Evolutionary conservation across 2,888 invertebrate genomes (phyloP).

Genomic region (Vanessa cardui): DNA sequence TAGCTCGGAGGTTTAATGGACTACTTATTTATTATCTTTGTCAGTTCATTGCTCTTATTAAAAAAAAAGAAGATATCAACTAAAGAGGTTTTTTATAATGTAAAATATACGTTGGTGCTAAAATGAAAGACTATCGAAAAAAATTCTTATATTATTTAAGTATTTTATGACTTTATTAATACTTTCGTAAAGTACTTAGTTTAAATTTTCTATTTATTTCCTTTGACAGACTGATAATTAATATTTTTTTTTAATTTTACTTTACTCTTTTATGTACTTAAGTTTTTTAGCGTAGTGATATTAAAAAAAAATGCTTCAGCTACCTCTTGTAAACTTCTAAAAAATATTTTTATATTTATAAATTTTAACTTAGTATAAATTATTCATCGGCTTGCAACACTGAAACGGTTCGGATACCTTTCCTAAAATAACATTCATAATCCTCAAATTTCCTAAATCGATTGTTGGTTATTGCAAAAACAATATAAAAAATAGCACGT

Average conservation of each 20-base stretch:
- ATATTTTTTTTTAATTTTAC: constrained; percentile 21
- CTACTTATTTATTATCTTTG: constrained; percentile 13
- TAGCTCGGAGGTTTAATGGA: constrained; percentile 15
- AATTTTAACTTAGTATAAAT: constrained; percentile 51
- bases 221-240: constrained; percentile 41
- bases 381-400: constrained; percentile 52
- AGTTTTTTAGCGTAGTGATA: constrained; percentile 55
- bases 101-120: constrained; percentile 69
- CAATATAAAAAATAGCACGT: constrained; percentile 59
- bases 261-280: constrained; percentile 62
- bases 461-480: constrained; percentile 57
- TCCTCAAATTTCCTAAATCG: constrained; percentile 65
- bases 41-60: constrained; percentile 38
- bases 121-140: constrained; percentile 58
- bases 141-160: constrained; percentile 43
- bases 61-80: constrained; percentile 31
- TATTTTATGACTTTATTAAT: constrained; percentile 47
- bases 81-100: constrained; percentile 29
- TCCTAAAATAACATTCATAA: constrained; percentile 59
- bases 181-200: constrained; percentile 37
- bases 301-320: constrained; percentile 58
- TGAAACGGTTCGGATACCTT: constrained; percentile 51
- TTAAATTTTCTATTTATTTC: constrained; percentile 18
- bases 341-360: constrained; percentile 72
- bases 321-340: constrained; percentile 76